Evolutionary conservation across 2,888 invertebrate species (phyloP), one percentile per base, ranked within the genome.

Genomic region (Actias luna): DNA sequence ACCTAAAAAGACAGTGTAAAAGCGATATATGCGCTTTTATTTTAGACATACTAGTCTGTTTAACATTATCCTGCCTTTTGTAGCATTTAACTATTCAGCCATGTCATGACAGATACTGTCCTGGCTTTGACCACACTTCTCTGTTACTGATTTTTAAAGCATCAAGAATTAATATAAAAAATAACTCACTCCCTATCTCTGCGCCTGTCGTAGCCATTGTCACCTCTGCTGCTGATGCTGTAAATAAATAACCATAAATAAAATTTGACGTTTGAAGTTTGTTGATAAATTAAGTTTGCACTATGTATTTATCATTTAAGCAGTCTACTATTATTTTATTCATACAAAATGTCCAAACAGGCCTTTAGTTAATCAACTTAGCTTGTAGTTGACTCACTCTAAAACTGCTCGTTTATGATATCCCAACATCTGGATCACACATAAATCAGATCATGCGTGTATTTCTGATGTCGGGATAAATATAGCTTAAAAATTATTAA

Each of bases 151-250:
- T 18, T 39, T 39, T 12, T 39, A 39, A 39, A 39, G 36, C 36
- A 33, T 33, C 33, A 16, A 5, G 36, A 16, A 10, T 25, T 8
- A 50, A 50, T 22, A 12, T 5, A 12, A 25, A 50, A 64, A 55
- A 61, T 68, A 36, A 93, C 94, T 93, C 80, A 94, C 94, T 94
- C 94, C 91, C 94, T 88, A 67, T 93, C 92, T 69, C 84, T 85
- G 70, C 85, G 93, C 74, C 84, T 89, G 74, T 87, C 93, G 79
- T 93, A 92, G n/a, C 93, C 92, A 66, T 91, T 92, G 74, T 93
- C 92, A 29, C 92, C 87, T 73, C 93, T 82, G 70, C 92, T 86
- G 72, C 88, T 88, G 70, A 82, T 88, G 70, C 83, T 92, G 76
- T 63, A 79, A 80, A 70, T 22, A 59, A 67, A 65, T 50, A 62